Conservation (phyloP, 1,140 invertebrate genomes). For the Lysiphlebus fabarum region DNA sequence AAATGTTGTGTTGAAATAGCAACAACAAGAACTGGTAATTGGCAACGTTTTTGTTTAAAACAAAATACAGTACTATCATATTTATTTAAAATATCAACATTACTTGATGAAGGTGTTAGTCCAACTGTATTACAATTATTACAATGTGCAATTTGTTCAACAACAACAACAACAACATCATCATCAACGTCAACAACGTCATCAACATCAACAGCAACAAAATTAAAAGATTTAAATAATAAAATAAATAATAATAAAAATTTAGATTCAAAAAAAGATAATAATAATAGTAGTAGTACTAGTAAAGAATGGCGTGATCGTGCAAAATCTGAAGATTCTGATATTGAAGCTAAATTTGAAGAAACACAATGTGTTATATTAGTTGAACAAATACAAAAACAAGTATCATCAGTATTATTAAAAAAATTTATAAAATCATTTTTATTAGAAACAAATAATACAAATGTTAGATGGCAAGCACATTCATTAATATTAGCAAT, state of each 20-base stretch:
- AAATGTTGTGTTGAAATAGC: constrained; percentile 93
- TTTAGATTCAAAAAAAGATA: background rate
- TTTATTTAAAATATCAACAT: constrained; percentile 51
- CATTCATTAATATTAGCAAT: constrained; percentile 84
- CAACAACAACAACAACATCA: no score
- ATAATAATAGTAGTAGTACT: constrained; percentile 45
- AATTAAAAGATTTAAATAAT: constrained; percentile 42
- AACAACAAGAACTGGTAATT: constrained; percentile 85
- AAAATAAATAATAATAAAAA: constrained; percentile 37
- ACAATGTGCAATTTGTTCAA: constrained; percentile 78
- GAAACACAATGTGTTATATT: constrained; percentile 67
- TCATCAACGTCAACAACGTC: no score
- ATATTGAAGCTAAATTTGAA: constrained; percentile 66
- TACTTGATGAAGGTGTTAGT: constrained; percentile 90
- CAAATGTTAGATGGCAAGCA: constrained; percentile 91
- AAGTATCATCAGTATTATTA: constrained; percentile 66
- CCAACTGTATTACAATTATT: constrained; percentile 86
- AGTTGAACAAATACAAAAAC: constrained; percentile 70
- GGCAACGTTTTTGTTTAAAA: constrained; percentile 86
- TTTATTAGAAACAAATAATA: constrained; percentile 89
- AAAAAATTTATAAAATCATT: constrained; percentile 86
- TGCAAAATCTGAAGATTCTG: constrained; percentile 68
- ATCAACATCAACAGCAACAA: no score
- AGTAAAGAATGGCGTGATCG: constrained; percentile 60
- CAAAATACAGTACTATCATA: constrained; percentile 67